Conservation (phyloP, 1,140 invertebrate species). For the Leptestheria dahalacensis region DNA sequence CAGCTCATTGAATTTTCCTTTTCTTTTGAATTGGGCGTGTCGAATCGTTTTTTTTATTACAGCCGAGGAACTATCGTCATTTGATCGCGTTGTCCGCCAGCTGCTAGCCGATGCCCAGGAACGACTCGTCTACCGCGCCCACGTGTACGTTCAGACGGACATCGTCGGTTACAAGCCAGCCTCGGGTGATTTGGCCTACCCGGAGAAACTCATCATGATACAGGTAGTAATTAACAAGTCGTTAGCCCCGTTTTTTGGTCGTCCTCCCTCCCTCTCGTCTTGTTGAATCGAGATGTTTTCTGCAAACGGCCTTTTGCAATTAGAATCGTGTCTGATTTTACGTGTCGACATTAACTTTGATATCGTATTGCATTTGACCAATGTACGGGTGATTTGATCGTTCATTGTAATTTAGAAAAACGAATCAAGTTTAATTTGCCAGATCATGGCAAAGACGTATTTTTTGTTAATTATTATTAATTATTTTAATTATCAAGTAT, state of each 20-base stretch:
- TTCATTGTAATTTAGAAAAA: too few species aligned
- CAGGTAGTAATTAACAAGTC: too few species aligned
- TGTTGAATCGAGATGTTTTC: too few species aligned
- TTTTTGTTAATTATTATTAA: too few species aligned
- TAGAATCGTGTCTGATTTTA: background rate
- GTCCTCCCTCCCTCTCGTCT: too few species aligned
- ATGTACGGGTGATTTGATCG: too few species aligned
- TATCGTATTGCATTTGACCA: background rate
- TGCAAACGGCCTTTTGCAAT: too few species aligned
- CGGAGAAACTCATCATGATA: slow-evolving; percentile 96
- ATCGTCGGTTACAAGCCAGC: slow-evolving; percentile 66
- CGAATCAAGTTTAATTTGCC: too few species aligned
- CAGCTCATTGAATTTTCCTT: background rate
- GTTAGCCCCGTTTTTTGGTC: too few species aligned
- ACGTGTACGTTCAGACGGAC: slow-evolving; percentile 85
- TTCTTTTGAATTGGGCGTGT: background rate
- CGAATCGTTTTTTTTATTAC: slow-evolving; percentile 12
- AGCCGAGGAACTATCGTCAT: slow-evolving; percentile 53
- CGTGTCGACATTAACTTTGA: background rate
- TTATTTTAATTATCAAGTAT: too few species aligned
- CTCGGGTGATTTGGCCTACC: slow-evolving; percentile 90
- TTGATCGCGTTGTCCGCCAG: slow-evolving; percentile 68
- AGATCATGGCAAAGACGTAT: too few species aligned
- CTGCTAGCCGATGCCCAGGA: slow-evolving; percentile 93
- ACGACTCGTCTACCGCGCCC: slow-evolving; percentile 83